A percentile compares a stretch with the other conserved stretches of the same genome.
These are phyloP conservation scores for Aleadryas rufinucha DNA, from an alignment of 2,113 vertebrate genomes.

Conservation along the genomic window DNA sequence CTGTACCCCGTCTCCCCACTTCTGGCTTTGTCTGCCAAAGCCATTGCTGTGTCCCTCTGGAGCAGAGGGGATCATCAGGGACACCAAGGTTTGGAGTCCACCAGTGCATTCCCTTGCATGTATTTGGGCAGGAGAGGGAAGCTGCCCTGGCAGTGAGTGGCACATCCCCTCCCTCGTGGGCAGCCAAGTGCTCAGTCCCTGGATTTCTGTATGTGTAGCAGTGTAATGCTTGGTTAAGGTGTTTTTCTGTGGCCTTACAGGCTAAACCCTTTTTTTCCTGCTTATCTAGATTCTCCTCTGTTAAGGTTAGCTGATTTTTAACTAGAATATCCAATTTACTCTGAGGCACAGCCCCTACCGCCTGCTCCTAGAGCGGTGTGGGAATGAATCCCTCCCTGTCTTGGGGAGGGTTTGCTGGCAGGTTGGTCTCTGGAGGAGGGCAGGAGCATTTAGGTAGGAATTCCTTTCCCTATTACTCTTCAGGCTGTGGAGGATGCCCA, in stretches of 20 bases:
- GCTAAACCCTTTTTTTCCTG: background rate
- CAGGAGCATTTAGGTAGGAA: background rate
- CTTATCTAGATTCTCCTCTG: background rate
- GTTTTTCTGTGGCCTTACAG: background rate
- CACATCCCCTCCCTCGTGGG: background rate
- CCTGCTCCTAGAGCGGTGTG: fast-evolving
- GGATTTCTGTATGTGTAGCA: background rate
- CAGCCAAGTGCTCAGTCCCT: background rate
- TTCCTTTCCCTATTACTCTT: background rate
- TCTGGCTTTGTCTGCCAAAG: background rate
- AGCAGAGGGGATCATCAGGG: background rate
- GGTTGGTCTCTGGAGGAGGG: background rate
- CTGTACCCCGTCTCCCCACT: fast-evolving
- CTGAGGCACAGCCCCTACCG: background rate
- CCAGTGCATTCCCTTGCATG: fast-evolving
- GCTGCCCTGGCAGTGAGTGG: background rate
- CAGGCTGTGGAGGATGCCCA: background rate
- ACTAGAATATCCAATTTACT: background rate
- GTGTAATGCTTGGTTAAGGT: background rate
- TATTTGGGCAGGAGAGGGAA: background rate
- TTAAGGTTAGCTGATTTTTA: background rate
- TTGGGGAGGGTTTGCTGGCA: background rate
- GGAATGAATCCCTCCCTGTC: background rate
- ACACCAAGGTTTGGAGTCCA: background rate
- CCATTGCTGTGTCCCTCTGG: fast-evolving